A percentile compares a stretch with the other conserved stretches of the same genome.
Conservation (phyloP, 2,888 invertebrate genomes). For the Nemurella pictetii region DNA sequence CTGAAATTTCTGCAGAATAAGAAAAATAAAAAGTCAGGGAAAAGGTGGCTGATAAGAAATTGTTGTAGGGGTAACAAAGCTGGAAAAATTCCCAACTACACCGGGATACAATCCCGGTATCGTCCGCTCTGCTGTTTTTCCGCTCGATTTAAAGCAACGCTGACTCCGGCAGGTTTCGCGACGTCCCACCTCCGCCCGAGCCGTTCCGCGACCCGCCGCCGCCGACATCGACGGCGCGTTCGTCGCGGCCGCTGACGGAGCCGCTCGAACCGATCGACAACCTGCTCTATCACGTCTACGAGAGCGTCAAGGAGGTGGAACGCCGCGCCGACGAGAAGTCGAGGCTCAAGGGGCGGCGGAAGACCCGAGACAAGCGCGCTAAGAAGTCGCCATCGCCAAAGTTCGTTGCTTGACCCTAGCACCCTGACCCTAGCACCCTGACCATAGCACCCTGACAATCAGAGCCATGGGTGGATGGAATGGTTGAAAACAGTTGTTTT, state of each 20-base stretch:
- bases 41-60: too few species aligned
- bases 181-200: constrained; percentile 76
- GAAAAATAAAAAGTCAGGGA: too few species aligned
- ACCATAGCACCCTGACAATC: too few species aligned
- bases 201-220: constrained; percentile 63
- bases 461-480: too few species aligned
- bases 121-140: too few species aligned
- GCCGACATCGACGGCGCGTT: constrained; percentile 34
- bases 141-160: too few species aligned
- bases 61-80: too few species aligned
- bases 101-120: too few species aligned
- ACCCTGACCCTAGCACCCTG: too few species aligned
- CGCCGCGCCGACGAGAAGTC: constrained; percentile 29
- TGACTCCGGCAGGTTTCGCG: constrained; percentile 73
- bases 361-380: not conserved
- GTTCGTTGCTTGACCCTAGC: constrained; percentile 28
- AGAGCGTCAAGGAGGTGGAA: constrained; percentile 57
- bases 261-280: constrained; percentile 63
- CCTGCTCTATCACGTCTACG: constrained; percentile 79
- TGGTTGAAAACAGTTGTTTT: too few species aligned
- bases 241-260: constrained; percentile 21
- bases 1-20: too few species aligned
- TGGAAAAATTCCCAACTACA: too few species aligned
- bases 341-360: constrained; percentile 1
- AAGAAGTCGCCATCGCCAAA: constrained; percentile 40